Percentiles rank a stretch among this genome's conserved stretches.
Evolutionary conservation across 2,888 invertebrate genomes (phyloP).

Genomic region (Caenorhabditis sp.): DNA sequence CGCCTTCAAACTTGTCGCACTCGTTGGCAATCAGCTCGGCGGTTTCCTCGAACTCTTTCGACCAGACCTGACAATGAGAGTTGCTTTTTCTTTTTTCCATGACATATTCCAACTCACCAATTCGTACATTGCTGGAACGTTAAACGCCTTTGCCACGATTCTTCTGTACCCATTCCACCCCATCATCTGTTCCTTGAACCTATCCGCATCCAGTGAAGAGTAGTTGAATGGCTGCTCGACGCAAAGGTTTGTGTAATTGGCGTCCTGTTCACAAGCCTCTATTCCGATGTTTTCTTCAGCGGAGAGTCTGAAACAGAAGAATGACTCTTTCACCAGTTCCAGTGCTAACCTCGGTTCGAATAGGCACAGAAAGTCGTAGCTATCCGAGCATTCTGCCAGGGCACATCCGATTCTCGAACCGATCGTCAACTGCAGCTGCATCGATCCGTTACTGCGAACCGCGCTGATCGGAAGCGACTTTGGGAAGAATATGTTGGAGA

Average conservation of each 20-base stretch:
- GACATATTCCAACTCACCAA: constrained; percentile 8
- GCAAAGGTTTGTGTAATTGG: constrained; percentile 10
- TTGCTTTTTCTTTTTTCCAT: not conserved
- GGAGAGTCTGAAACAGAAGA: not conserved
- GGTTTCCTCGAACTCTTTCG: not conserved
- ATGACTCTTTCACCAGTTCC: too few relatives aligned
- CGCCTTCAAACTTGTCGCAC: not conserved
- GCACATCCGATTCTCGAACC: constrained; percentile 41
- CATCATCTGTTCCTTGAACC: constrained; percentile 20
- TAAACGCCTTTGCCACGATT: constrained; percentile 16
- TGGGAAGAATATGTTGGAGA: not conserved
- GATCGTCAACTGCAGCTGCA: constrained; percentile 14
- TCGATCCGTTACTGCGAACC: not conserved
- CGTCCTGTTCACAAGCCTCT: not conserved
- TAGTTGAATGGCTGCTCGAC: constrained; percentile 25
- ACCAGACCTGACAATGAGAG: constrained; percentile 23
- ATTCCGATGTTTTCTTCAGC: not conserved
- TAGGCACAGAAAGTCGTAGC: constrained; percentile 10
- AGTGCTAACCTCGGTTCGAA: constrained; percentile 1
- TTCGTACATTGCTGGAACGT: constrained; percentile 13
- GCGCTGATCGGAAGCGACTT: constrained; percentile 16
- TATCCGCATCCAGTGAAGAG: not conserved
- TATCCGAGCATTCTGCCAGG: constrained; percentile 8
- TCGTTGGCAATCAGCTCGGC: not conserved
- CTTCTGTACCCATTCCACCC: constrained; percentile 26